These are phyloP conservation scores for Eolophus roseicapilla DNA, from an alignment of 2,113 vertebrate species.

Conservation along the genomic window DNA sequence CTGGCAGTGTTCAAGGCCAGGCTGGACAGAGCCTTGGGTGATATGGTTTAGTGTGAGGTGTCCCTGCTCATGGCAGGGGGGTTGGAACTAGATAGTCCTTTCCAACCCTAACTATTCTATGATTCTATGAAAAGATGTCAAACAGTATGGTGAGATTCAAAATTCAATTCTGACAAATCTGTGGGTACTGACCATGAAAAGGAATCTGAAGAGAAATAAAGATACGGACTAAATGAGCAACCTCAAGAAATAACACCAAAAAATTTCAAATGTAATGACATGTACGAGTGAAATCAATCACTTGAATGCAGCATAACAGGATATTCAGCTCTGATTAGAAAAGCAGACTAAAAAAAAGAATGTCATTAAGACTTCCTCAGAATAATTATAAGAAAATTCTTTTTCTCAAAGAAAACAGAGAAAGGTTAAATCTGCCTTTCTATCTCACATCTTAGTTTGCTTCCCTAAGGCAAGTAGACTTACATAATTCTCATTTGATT, in stretches of 20 bases:
- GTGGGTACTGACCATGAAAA: background rate
- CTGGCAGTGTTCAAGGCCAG: no score
- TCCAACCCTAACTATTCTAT: no score
- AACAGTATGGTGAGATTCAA: background rate
- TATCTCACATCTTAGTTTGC: background rate
- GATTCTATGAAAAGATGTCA: background rate
- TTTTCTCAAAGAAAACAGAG: background rate
- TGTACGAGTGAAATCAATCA: background rate
- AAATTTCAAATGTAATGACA: background rate
- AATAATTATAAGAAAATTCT: background rate
- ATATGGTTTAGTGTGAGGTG: no score
- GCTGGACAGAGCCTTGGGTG: no score
- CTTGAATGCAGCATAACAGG: background rate
- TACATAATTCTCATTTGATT: background rate
- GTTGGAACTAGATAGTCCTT: no score
- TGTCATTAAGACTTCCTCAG: background rate
- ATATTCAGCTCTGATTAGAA: background rate
- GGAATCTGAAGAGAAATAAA: background rate
- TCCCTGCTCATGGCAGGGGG: no score
- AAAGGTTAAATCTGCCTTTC: background rate
- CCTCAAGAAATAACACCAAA: background rate
- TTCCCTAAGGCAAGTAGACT: background rate
- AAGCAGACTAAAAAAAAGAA: background rate
- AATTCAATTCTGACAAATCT: background rate
- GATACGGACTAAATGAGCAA: background rate